These are phyloP conservation scores for Myotis davidii DNA, from an alignment of 2,113 vertebrate genomes.

Conservation along the genomic window DNA sequence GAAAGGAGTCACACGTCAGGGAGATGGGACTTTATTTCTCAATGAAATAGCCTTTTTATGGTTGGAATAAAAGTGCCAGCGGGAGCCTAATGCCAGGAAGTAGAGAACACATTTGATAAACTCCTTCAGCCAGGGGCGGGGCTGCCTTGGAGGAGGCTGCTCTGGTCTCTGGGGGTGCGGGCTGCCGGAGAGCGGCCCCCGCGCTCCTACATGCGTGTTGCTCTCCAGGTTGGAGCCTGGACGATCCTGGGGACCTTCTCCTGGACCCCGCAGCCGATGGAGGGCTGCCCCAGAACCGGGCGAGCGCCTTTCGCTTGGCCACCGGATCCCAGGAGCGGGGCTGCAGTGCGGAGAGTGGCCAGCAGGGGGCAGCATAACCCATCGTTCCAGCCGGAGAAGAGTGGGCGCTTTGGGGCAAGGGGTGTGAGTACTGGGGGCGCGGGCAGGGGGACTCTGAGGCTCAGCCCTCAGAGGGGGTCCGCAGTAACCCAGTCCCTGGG, in stretches of 20 bases:
- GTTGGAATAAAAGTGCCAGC: constrained; percentile 82
- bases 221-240: neutral
- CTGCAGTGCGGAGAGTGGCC: constrained; percentile 48
- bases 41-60: constrained; percentile 83
- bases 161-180: neutral
- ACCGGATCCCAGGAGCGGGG: neutral
- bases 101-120: constrained; percentile 74
- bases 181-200: constrained; percentile 2
- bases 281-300: rapidly evolving
- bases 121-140: constrained; percentile 65
- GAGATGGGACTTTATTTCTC: constrained; percentile 84
- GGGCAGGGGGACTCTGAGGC: neutral
- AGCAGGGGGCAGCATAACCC: constrained; percentile 81
- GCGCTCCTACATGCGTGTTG: neutral
- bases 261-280: neutral
- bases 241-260: neutral
- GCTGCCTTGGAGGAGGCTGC: neutral
- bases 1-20: constrained; percentile 80
- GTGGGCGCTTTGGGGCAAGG: neutral
- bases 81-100: constrained; percentile 82
- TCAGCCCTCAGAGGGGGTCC: neutral
- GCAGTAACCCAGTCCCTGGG: neutral
- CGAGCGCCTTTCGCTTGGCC: neutral
- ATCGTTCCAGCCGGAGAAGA: neutral
- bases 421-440: neutral